Conservation (phyloP, 2,113 vertebrate species). For the Myrmecophaga tridactyla region DNA sequence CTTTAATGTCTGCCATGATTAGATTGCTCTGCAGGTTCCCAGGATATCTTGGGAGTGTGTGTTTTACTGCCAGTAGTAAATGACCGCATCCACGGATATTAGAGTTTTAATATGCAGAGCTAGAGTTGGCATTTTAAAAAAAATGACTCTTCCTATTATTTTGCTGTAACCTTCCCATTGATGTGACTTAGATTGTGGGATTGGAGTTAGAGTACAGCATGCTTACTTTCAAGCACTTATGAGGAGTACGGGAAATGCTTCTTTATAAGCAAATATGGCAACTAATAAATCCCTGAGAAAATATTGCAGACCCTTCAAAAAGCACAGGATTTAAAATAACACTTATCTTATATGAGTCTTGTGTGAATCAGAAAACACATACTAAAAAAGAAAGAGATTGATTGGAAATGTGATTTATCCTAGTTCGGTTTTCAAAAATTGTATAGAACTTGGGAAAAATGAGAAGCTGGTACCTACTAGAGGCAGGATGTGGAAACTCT, state of each 20-base stretch:
- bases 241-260: neutral
- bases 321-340: neutral
- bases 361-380: neutral
- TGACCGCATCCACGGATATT: rapidly evolving
- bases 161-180: neutral
- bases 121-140: neutral
- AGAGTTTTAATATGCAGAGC: neutral
- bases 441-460: neutral
- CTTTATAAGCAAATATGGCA: neutral
- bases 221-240: neutral
- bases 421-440: neutral
- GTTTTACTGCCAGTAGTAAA: neutral
- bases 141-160: neutral
- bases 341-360: no score
- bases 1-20: neutral
- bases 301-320: neutral
- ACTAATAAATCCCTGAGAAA: neutral
- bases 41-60: neutral
- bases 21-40: neutral
- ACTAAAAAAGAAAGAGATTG: neutral
- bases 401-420: neutral
- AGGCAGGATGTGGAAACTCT: no score
- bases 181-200: rapidly evolving
- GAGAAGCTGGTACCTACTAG: rapidly evolving
- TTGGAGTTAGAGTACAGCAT: neutral